Base-by-base conservation (phyloP, 2,797 vertebrate genomes). In the Epinephelus awoara region DNA sequence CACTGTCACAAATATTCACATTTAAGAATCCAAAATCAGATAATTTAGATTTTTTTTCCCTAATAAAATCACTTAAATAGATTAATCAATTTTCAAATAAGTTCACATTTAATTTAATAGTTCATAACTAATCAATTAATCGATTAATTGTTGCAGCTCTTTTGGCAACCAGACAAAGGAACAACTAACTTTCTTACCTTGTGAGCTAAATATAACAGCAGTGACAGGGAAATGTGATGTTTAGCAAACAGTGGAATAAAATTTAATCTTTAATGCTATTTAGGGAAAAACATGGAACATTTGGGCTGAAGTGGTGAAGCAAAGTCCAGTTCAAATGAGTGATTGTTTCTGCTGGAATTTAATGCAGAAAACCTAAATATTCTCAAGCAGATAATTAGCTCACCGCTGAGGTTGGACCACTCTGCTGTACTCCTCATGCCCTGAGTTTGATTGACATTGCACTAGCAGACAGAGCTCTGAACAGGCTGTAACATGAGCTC, bases 401-500 rank as follows among this genome's bases (percentile, higher is more conserved):
- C 29, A 12, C 8, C 6, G 5, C 47, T 47, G 21, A 85, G 62
- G 59, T 67, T 71, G 77, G 42, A 49, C 47, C 14, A 11, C 73
- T 75, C 11, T 69, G 47, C 57, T 72, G 73, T 76, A 56, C 49
- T 75, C 66, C 46, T 64, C n/a, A 12, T 65, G 27, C 65, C 78
- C 49, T 65, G 70, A 75, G 80, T 90, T 89, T 92, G 86, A 93
- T 77, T 91, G 88, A 92, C 87, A 55, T 65, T 67, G 71, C 63
- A 75, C 70, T 63, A 50, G 76, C 77, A 91, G 83, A 91, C 84
- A 67, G 79, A 84, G 78, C 27, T 9, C 72, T 58, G 77, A 90
- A 84, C 94, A 95, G 87, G 92, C 90, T 87, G 91, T 83, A 93
- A 93, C 93, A 90, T 66, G 91, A 94, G 88, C 92, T 86, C 55